Base-by-base conservation (phyloP, 1,140 invertebrate species). In the Musca vetustissima region DNA sequence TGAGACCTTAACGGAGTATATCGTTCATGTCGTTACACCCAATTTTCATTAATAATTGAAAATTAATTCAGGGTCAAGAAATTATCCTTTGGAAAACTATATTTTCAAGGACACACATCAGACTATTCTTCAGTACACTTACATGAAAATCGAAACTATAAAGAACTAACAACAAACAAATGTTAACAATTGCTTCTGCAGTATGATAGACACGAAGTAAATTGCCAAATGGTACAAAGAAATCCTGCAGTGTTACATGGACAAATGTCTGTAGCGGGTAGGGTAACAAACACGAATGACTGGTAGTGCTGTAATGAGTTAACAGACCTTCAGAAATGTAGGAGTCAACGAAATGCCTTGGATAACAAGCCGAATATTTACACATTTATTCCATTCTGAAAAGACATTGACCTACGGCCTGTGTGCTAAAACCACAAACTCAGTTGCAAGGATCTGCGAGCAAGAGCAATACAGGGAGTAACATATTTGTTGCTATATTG, bases 391-490 rank as follows among this genome's bases (percentile, higher is more conserved):
- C 28, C n/a, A n/a, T n/a, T n/a, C 3, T 28, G 8, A 3, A 28
- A 28, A 28, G 3, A n/a, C n/a, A n/a, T n/a, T 4, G 36, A 36
- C 57, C 57, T 21, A 61, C 57, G 19, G 57, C 36, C 28, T 52
- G 36, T 13, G 49, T 61, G 28, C 43, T 21, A 61, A 61, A 61
- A 61, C 57, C 57, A 32, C 57, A 61, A 43, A 61, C 32, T 61
- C 28, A 36, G 36, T 61, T 61, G 11, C 22, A 57, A 57, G 25
- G 53, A 57, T 36, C 36, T 61, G n/a, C 57, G 17, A 32, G 8
- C n/a, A n/a, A n/a, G n/a, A n/a, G n/a, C 28, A 43, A 21, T 14
- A 9, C 8, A 14, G 22, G 21, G 22, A 55, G 22, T 22, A 22
- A 22, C 11, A 24, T n/a, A n/a, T n/a, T n/a, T 25, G 3, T 15